These are phyloP conservation scores for Edolisoma coerulescens DNA, from an alignment of 2,113 vertebrate genomes.

Conservation along the genomic window DNA sequence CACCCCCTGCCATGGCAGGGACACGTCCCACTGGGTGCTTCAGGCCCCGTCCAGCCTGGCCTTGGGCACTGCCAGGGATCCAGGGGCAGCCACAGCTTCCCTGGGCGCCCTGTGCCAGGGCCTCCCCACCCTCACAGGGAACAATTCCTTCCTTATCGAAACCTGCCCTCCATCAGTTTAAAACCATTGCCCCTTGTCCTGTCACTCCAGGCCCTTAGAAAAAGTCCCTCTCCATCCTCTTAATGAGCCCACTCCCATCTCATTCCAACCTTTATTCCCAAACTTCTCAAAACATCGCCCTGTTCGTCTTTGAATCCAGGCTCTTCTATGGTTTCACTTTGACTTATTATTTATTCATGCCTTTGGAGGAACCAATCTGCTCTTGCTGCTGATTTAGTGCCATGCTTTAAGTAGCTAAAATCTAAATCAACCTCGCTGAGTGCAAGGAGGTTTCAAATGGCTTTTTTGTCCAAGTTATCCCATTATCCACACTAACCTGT, in stretches of 20 bases:
- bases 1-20: fast-evolving
- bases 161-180: no score
- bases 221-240: background rate
- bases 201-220: background rate
- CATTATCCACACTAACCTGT: background rate
- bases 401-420: background rate
- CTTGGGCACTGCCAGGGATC: background rate
- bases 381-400: background rate
- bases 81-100: fast-evolving
- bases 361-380: background rate
- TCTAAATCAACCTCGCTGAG: background rate
- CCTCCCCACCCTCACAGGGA: fast-evolving
- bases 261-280: background rate
- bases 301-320: background rate
- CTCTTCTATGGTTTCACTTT: background rate
- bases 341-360: background rate
- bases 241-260: background rate
- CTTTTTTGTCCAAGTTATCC: background rate
- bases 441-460: background rate
- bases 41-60: fast-evolving
- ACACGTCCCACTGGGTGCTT: background rate
- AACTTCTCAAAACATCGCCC: background rate
- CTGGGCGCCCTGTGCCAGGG: fast-evolving
- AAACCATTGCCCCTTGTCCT: background rate
- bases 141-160: fast-evolving